Conservation (phyloP, 1,140 invertebrate genomes). For the silkworm (Bombyx mori) region DNA sequence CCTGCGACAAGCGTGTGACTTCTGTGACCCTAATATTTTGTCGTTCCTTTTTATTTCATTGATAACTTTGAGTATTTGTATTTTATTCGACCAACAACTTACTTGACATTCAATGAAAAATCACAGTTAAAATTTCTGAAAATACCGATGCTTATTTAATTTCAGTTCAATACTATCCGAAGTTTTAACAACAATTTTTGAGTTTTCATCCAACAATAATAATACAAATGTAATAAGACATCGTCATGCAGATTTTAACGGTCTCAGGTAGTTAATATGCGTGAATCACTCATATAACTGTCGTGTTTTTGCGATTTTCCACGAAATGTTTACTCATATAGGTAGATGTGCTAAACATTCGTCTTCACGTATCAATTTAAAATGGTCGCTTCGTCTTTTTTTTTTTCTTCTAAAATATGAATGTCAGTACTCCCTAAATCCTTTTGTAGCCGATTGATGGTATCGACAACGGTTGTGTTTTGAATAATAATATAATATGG, state of each 20-base stretch:
- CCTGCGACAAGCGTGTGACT: conserved; percentile 52
- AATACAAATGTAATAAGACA: no score
- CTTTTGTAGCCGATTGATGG: conserved; percentile 10
- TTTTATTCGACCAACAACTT: no score
- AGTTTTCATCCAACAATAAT: no score
- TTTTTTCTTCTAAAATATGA: not conserved
- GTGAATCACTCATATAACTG: conserved; percentile 65
- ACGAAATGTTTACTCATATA: conserved; percentile 46
- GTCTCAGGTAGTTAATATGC: conserved; percentile 43
- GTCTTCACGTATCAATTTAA: conserved; percentile 8
- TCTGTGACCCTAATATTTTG: conserved; percentile 38
- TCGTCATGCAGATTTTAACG: conserved; percentile 44
- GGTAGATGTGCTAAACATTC: conserved; percentile 41
- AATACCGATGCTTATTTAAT: no score
- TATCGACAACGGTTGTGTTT: conserved; percentile 12
- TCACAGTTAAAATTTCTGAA: no score
- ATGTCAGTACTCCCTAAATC: conserved; percentile 1
- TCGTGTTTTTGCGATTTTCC: conserved; percentile 53
- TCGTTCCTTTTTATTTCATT: conserved; percentile 6
- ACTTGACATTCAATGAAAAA: no score
- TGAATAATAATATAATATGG: conserved; percentile 8
- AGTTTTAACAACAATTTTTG: no score
- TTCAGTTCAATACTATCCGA: no score
- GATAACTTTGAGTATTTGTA: no score
- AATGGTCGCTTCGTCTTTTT: not conserved